Evolutionary conservation across 2,797 vertebrate species (phyloP), one percentile per base, ranked within the genome.

Genomic region (Hippocampus kuda): DNA sequence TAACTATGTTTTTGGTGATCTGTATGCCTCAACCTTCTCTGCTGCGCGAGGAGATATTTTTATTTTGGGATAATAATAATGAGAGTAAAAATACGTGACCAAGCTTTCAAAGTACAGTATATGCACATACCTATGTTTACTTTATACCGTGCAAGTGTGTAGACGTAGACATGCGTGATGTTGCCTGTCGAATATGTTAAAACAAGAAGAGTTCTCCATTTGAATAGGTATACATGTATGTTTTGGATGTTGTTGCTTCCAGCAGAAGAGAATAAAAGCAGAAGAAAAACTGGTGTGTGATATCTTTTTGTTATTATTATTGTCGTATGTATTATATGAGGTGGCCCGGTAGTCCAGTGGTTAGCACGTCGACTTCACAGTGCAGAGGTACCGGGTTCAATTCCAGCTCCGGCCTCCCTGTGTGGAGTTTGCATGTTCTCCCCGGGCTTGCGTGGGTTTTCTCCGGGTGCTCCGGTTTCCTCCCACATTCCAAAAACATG

Each of bases 171-270:
- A 70, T 79, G 77, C 85, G 86, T 81, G 82, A 76, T 24, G 80
- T 84, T 84, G 75, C 75, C 83, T 70, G 85, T 87, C 87, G 74
- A 79, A 82, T 86, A 70, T 68, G 79, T 81, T 38, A 70, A 67
- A 76, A 34, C 73, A 68, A 75, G 70, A 65, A 74, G 77, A 68
- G 38, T 70, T 68, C 64, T 48, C 71, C 49, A 72, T 57, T 66
- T 68, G 57, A 68, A 84, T 76, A 83, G 67, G 44, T 85, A 79
- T 69, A 86, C 75, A 79, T 80, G 71, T 85, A 65, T 84, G 83
- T 89, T 90, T 88, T 86, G 78, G 83, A 85, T 86, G 89, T 89
- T 74, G 83, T 87, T 59, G 75, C 75, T 84, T 90, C 88, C 76
- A 87, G 84, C 78, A 80, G 81, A 78, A 79, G 75, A 82, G 83